Percentiles rank a stretch among this genome's conserved stretches.
These are phyloP conservation scores for Ectobius pallidus DNA, from an alignment of 2,888 invertebrate genomes.

Conservation along the genomic window DNA sequence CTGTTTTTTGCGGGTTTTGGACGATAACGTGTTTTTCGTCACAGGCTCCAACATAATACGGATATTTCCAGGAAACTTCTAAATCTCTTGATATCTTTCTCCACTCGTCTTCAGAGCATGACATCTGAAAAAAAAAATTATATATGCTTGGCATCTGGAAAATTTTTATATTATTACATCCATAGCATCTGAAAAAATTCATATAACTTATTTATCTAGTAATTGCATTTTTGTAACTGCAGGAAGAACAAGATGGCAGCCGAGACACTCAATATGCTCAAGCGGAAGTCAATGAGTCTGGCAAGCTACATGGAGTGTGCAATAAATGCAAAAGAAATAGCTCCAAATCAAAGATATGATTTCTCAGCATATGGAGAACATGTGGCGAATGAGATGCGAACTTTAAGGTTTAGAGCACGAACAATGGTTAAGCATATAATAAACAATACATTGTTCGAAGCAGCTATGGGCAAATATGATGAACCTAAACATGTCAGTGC, in stretches of 20 bases:
- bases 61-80: slow-evolving; percentile 18
- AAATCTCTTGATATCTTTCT: no score
- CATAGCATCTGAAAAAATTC: no score
- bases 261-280: no score
- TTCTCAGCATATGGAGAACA: slow-evolving; percentile 6
- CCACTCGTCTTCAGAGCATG: no score
- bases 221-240: no score
- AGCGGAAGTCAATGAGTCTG: slow-evolving; percentile 38
- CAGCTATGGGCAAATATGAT: not conserved
- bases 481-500: no score
- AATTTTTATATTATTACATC: no score
- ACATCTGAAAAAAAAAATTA: no score
- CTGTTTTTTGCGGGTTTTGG: slow-evolving; percentile 46
- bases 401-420: not conserved
- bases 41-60: slow-evolving; percentile 47
- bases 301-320: not conserved
- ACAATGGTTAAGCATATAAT: not conserved
- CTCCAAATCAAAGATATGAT: not conserved
- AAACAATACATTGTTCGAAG: not conserved
- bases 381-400: not conserved
- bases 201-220: no score
- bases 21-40: slow-evolving; percentile 50
- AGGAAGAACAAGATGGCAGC: slow-evolving; percentile 38
- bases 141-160: no score
- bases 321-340: no score